Conservation (phyloP, 2,113 vertebrate genomes). For the Pholis gunnellus region DNA sequence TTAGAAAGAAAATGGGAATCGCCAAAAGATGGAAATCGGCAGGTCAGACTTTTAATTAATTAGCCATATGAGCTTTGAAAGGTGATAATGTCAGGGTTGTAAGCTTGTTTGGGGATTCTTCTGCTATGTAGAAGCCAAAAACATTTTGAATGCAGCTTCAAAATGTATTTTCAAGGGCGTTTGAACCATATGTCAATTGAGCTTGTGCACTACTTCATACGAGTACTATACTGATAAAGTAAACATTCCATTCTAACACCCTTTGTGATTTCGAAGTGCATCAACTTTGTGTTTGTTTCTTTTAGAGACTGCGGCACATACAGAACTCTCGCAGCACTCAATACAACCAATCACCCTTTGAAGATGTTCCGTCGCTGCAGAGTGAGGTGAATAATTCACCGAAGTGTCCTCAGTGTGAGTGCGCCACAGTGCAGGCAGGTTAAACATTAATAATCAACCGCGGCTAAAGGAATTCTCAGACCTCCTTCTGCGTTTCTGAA, state of each 20-base stretch:
- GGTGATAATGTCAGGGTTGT: not conserved
- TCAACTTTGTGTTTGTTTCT: not conserved
- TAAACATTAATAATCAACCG: conserved; percentile 2
- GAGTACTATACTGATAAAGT: not conserved
- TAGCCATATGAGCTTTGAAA: too few species aligned
- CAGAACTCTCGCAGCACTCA: not conserved
- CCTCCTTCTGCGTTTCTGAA: not conserved
- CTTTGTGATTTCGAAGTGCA: not conserved
- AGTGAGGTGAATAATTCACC: conserved; percentile 2
- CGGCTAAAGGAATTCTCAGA: not conserved
- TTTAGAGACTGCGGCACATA: not conserved
- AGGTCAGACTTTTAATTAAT: not conserved
- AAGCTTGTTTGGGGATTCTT: not conserved
- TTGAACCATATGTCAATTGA: not conserved
- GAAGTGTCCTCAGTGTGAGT: not conserved
- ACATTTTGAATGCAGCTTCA: not conserved
- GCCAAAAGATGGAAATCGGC: not conserved
- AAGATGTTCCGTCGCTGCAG: not conserved
- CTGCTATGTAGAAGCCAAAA: not conserved
- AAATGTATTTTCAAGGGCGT: not conserved
- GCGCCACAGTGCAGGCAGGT: not conserved
- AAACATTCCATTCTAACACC: not conserved
- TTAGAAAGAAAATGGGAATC: not conserved
- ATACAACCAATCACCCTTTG: not conserved
- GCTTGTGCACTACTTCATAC: not conserved